Percentiles rank a stretch among this genome's conserved stretches.
Conservation (phyloP, 2,113 vertebrate species). For the Callorhinus ursinus region DNA sequence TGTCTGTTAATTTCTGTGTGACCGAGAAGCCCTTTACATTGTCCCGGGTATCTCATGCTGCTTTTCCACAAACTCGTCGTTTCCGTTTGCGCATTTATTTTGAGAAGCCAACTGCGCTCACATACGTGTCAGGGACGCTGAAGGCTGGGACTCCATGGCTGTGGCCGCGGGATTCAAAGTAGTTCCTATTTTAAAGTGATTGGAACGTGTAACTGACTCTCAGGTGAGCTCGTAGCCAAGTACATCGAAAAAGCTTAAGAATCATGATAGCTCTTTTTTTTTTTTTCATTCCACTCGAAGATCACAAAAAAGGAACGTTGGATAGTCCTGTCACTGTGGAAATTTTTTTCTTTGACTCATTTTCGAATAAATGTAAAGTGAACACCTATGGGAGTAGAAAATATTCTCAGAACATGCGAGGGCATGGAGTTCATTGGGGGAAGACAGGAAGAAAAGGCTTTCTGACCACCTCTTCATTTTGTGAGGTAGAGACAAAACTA, state of each 20-base stretch:
- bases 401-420: not conserved
- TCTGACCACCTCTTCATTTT: conserved; percentile 26
- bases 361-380: not conserved
- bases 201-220: not conserved
- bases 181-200: not conserved
- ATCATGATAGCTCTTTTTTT: not conserved
- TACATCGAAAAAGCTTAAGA: not conserved
- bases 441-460: not conserved
- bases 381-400: not conserved
- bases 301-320: not conserved
- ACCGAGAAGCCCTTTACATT: not conserved
- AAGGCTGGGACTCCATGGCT: not conserved
- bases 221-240: not conserved
- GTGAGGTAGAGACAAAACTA: conserved; percentile 28
- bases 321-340: not conserved
- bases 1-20: not conserved
- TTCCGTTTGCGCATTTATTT: not conserved
- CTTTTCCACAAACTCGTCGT: not conserved
- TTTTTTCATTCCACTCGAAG: not conserved
- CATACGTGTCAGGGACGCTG: not conserved
- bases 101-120: not conserved
- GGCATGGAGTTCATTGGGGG: not conserved
- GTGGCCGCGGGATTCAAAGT: not conserved
- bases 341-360: not conserved
- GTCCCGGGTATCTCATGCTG: not conserved